Percentiles rank a stretch among this genome's conserved stretches.
phyloP scores from a whole-genome alignment of 2,888 invertebrate genomes.

The Acrobasis consociella region DNA sequence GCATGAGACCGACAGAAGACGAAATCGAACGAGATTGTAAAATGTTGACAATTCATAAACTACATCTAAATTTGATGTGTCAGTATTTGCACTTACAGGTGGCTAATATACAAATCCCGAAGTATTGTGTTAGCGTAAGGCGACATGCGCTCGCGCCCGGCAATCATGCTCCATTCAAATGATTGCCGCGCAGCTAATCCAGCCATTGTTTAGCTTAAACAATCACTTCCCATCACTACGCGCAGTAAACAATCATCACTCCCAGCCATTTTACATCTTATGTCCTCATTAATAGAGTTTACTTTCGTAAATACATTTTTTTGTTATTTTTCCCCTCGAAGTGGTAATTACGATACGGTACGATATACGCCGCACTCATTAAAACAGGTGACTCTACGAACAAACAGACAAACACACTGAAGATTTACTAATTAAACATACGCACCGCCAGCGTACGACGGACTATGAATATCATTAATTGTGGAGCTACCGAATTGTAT shows the following conservation, averaged over 20 bases:
- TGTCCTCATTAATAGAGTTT: not conserved
- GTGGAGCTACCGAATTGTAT: slow-evolving; percentile 1
- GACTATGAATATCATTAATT: slow-evolving; percentile 12
- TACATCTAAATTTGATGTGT: no score
- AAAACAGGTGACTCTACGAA: slow-evolving; percentile 56
- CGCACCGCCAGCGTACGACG: slow-evolving; percentile 1
- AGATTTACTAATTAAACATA: slow-evolving; percentile 17
- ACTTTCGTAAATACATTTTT: not conserved
- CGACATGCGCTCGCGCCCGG: slow-evolving; percentile 8
- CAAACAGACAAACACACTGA: slow-evolving; percentile 53
- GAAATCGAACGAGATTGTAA: no score
- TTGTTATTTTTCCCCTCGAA: slow-evolving; percentile 26
- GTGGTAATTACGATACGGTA: slow-evolving; percentile 26
- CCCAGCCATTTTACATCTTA: slow-evolving; percentile 10
- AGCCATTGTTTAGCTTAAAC: slow-evolving; percentile 44
- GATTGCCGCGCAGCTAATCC: slow-evolving; percentile 39
- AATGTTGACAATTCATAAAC: no score
- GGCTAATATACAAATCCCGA: not conserved
- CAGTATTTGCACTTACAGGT: no score
- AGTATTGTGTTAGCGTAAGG: no score
- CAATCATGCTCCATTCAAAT: slow-evolving; percentile 41
- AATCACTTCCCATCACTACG: slow-evolving; percentile 38
- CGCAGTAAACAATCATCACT: slow-evolving; percentile 17
- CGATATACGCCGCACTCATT: slow-evolving; percentile 48
- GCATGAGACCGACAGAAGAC: no score